Evolutionary conservation across 1,140 invertebrate species (phyloP), one percentile per base, ranked within the genome.

Genomic region (Diploscapter pachys): DNA sequence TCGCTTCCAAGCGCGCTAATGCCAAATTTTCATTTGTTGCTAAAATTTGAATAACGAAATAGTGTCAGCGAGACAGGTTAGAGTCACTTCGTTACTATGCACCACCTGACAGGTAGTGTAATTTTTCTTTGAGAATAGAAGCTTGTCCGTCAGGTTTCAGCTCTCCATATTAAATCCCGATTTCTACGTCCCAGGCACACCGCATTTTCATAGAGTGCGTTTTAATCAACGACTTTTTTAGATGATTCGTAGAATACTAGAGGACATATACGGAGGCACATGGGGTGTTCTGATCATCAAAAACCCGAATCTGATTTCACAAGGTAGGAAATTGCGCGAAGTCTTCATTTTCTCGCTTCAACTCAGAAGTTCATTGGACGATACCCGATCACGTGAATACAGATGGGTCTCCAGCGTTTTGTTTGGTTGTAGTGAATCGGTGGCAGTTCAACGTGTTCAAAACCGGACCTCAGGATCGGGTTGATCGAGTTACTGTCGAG

Each of bases 381-480:
- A 84, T 84, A 71, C 82, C 82, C 4, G 82, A 84, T 50, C 80
- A 80, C 51, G 79, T 75, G 64, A 81, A 83, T 65, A 61, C 61
- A 11, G 82, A 84, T 61, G 83, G 82, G 49, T 77, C 80, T 3
- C 71, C 81, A 2, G 82, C 82, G 8, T 84, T 84, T 64, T 84
- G 82, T 66, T 73, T 84, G 4, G 63, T 73, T 13, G 78, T 83
- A 0, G 11, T 76, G 66, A 59, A 77, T n/a, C 11, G 73, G 13
- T 83, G 83, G 83, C 82, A 84, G 70, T 84, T 83, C 69, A 84
- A 84, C 74, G 80, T 84, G 3, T 84, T 84, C 64, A 85, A 85
- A 75, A 84, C 82, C 2, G 82, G 82, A 4, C 73, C 77, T 63
- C 54, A 72, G 3, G 82, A 84, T 68, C 80, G 79, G 6, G 71